Evolutionary conservation across 2,113 vertebrate species (phyloP), one percentile per base, ranked within the genome.

Genomic region (Anarhynchus alexandrinus): DNA sequence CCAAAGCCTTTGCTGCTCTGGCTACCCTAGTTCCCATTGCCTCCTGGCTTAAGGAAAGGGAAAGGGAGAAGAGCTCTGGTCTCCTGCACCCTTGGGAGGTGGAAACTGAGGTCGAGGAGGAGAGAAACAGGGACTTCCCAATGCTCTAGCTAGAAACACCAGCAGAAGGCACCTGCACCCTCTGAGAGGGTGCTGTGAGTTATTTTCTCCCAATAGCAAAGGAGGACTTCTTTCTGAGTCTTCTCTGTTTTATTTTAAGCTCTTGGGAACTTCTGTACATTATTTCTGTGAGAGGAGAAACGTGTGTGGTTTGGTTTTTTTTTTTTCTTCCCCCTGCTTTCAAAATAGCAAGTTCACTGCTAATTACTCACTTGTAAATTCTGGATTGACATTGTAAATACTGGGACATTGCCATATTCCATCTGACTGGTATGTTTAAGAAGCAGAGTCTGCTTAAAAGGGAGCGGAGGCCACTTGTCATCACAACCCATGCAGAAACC

Each of bases 301-400:
- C 40, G 12, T 1, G 2, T 23, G n/a, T 25, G 4, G 43, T 29
- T 30, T 30, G 15, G 15, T 38, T 47, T 54, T 54, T 22, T 58
- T 57, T 27, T 47, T 40, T 64, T 76, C 64, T 34, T 10, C 45
- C 4, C 32, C 21, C 6, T 9, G 3, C n/a, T 38, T 62, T 79
- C 67, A 86, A 90, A 84, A 61, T 47, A 87, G 71, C 61, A 79
- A 93, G 38, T 79, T 93, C 27, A 81, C 70, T 59, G 85, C 62
- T 94, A 78, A 23, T 76, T 92, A 14, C 58, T 91, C 85, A 84
- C 52, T 94, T 93, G 40, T 54, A 94, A 93, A 36, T 72, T 78
- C 90, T 94, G 82, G 49, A 16, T 45, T 92, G 55, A 81, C 80
- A 20, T 32, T 72, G 71, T 69, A 93, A 93, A 88, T 17, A 16